A percentile compares a stretch with the other conserved stretches of the same genome.
Conservation (phyloP, 2,888 invertebrate genomes). For the Habroteleia sp. region DNA sequence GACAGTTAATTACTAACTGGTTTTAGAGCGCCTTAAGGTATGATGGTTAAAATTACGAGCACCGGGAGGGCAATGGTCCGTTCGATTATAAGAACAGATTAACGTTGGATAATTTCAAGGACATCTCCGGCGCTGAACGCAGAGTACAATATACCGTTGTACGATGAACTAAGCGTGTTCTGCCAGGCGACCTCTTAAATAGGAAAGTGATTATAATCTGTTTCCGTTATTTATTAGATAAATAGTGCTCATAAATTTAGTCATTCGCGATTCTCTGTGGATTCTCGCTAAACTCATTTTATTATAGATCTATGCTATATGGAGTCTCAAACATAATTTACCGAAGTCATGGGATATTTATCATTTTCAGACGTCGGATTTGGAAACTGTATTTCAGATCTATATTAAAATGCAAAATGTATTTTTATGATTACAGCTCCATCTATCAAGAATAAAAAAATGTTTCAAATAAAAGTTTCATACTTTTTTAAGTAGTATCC, state of each 20-base stretch:
- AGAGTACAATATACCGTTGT: conserved; percentile 34
- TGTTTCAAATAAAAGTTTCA: no score
- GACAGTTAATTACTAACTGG: conserved; percentile 49
- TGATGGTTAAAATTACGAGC: conserved; percentile 35
- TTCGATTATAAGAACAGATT: conserved; percentile 61
- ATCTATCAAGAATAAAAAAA: no score
- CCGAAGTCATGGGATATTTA: conserved; percentile 38
- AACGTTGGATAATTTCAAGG: conserved; percentile 55
- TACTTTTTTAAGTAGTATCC: no score
- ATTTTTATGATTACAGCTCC: no score
- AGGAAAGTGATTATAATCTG: conserved; percentile 55
- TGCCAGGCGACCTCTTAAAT: conserved; percentile 47
- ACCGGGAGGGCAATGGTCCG: conserved; percentile 44
- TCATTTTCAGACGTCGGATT: conserved; percentile 49
- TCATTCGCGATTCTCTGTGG: conserved; percentile 45
- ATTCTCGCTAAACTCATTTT: conserved; percentile 52
- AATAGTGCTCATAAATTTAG: conserved; percentile 57
- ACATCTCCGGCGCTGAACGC: conserved; percentile 29
- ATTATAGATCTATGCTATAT: conserved; percentile 54
- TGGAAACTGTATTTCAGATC: conserved; percentile 57
- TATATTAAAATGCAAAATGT: no score
- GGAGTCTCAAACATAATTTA: conserved; percentile 41
- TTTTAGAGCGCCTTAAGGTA: conserved; percentile 42
- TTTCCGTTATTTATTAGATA: conserved; percentile 61
- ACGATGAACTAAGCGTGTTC: conserved; percentile 28